Percentiles rank a stretch among this genome's conserved stretches.
Evolutionary conservation across 2,888 invertebrate genomes (phyloP).

Genomic region (Agriopis leucophaearia): DNA sequence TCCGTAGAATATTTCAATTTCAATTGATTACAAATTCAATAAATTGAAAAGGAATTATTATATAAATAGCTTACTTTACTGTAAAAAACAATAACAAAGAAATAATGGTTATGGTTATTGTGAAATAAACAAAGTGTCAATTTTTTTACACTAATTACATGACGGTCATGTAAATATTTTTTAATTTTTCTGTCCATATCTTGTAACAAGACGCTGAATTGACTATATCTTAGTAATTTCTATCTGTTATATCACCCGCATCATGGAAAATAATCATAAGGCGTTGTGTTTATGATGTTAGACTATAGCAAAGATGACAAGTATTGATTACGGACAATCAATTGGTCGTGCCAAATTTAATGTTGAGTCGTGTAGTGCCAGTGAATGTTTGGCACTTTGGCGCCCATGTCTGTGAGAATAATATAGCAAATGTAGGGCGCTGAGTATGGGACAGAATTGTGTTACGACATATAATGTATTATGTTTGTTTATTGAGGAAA

Average conservation of each 20-base stretch:
- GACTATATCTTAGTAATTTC: too few relatives aligned
- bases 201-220: too few relatives aligned
- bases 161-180: too few relatives aligned
- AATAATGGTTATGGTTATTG: too few relatives aligned
- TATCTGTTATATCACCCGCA: conserved; percentile 10
- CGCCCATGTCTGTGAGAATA: conserved; percentile 14
- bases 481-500: conserved; percentile 2
- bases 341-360: conserved; percentile 50
- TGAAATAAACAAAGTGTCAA: too few relatives aligned
- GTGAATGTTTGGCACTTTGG: conserved; percentile 24
- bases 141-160: too few relatives aligned
- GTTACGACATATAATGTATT: conserved; percentile 7
- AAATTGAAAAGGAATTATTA: not conserved
- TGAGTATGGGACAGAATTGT: conserved; percentile 7
- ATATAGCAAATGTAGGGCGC: conserved; percentile 14
- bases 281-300: conserved; percentile 26
- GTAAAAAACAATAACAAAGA: not conserved
- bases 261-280: conserved; percentile 30
- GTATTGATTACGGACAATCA: conserved; percentile 23
- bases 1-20: not conserved
- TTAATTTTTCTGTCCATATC: too few relatives aligned
- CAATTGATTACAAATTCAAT: too few relatives aligned
- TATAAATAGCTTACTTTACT: not conserved
- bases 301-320: conserved; percentile 9
- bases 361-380: conserved; percentile 31